Conservation (phyloP, 2,113 vertebrate genomes). For the Semicossyphus pulcher region DNA sequence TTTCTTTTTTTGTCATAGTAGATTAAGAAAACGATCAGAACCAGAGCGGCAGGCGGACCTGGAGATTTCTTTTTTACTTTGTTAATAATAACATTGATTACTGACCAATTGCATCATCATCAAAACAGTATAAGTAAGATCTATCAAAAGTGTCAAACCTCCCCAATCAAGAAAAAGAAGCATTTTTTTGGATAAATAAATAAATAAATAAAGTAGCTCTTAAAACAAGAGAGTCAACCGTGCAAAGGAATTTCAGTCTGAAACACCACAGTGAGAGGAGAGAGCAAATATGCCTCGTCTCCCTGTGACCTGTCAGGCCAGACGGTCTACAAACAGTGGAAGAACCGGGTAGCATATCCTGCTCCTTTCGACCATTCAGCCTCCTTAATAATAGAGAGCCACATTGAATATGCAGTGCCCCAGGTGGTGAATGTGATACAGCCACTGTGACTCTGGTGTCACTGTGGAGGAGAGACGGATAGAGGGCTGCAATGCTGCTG, state of each 20-base stretch:
- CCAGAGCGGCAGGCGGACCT: too few species aligned
- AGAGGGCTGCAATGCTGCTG: constrained; percentile 25
- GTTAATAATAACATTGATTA: too few species aligned
- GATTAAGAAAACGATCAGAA: too few species aligned
- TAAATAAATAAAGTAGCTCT: too few species aligned
- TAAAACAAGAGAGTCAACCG: background rate
- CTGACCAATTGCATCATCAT: too few species aligned
- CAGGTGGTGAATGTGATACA: constrained; percentile 65
- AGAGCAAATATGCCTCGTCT: background rate
- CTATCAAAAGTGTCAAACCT: too few species aligned
- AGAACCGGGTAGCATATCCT: background rate
- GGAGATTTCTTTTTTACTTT: too few species aligned
- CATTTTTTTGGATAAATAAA: too few species aligned
- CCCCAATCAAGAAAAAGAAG: too few species aligned
- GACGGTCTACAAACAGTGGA: constrained; percentile 13
- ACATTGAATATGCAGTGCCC: constrained; percentile 68
- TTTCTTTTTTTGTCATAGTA: too few species aligned
- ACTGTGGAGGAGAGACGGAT: constrained; percentile 39
- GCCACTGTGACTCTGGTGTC: constrained; percentile 66
- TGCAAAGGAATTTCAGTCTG: background rate
- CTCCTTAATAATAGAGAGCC: constrained; percentile 75
- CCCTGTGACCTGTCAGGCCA: background rate
- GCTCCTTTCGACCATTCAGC: constrained; percentile 17
- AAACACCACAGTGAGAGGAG: background rate
- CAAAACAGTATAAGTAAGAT: too few species aligned